Base-by-base conservation (phyloP, 2,113 vertebrate species). In the Chlamydotis undulata region DNA sequence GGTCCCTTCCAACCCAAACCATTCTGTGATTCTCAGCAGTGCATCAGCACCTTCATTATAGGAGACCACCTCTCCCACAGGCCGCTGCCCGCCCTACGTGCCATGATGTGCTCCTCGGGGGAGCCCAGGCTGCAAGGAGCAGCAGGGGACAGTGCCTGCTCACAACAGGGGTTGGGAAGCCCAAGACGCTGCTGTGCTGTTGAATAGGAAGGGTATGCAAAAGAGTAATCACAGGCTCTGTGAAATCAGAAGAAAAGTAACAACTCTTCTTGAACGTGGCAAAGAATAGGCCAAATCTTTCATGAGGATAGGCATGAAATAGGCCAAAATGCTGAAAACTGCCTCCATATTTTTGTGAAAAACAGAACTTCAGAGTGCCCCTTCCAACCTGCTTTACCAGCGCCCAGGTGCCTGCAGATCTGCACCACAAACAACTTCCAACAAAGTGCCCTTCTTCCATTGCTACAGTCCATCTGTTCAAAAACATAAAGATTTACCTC, bases 191-290 rank as follows among this genome's bases (percentile, higher is more conserved):
- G 2, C 61, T n/a, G 55, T 29, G 60, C 49, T 56, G 35, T 28
- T 22, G 22, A 73, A 49, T 15, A 37, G 59, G 24, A 39, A 49
- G 12, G 24, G 35, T 33, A 52, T 43, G n/a, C 39, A 55, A 43
- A 67, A 75, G 25, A 64, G 67, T 25, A 68, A 28, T 3, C 4
- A 4, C 63, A 59, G 26, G 18, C 35, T 56, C 10, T 60, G 19
- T 0, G 1, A 56, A 60, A 69, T 14, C n/a, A 81, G 50, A 55
- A 71, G 41, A 55, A 68, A 77, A 63, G 7, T 29, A 45, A 39
- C 0, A 2, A 45, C 24, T 41, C 17, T 59, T 75, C 49, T 35
- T 31, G 28, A 63, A 68, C 4, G 0, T 21, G 28, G 28, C 39
- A 75, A 79, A 90, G 35, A 47, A 80, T 28, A 59, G 41, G 24